Evolutionary conservation across 2,797 vertebrate genomes (phyloP), one percentile per base, ranked within the genome.

Genomic region (Garrulus glandarius): DNA sequence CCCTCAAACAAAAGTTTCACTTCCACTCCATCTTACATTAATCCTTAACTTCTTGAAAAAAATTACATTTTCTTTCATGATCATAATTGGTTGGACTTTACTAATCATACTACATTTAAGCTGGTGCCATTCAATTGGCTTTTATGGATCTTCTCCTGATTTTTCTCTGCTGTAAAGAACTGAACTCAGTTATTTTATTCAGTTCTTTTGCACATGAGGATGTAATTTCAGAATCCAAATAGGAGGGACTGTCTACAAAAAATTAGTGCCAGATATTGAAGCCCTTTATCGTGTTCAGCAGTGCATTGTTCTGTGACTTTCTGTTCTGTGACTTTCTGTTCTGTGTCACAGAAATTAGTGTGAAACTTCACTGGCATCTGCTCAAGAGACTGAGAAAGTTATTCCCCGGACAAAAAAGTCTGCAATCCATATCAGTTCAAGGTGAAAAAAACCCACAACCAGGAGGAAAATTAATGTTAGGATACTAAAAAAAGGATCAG

Each of bases 401-500:
- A 37, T 70, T 68, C 39, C 3, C 19, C 78, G 36, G 11, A 34
- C 29, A 69, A 68, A 71, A 64, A 69, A 57, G n/a, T 82, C 60
- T 74, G 17, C 23, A 76, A 14, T 36, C 27, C 8, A 0, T 63
- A 36, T 56, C 6, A 23, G 30, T 60, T n/a, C 37, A 60, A 59
- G 41, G 34, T n/a, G 56, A 46, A 39, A 55, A 87, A 36, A 39
- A 0, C 0, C 20, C 11, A 64, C 55, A 43, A 15, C 2, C 2
- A 20, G 4, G 19, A 77, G 49, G 70, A 53, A 75, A n/a, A 32
- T 20, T 36, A 65, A 39, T 59, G 15, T 52, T 86, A 52, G 30
- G 47, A 23, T 63, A 32, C 37, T 49, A 9, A 68, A 47, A 46
- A 77, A 36, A 63, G 9, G 44, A 75, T 8, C 11, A 20, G 21